A percentile compares a stretch with the other conserved stretches of the same genome.
These are phyloP conservation scores for Eupsittula cactorum DNA, from an alignment of 2,113 vertebrate species.

Conservation along the genomic window DNA sequence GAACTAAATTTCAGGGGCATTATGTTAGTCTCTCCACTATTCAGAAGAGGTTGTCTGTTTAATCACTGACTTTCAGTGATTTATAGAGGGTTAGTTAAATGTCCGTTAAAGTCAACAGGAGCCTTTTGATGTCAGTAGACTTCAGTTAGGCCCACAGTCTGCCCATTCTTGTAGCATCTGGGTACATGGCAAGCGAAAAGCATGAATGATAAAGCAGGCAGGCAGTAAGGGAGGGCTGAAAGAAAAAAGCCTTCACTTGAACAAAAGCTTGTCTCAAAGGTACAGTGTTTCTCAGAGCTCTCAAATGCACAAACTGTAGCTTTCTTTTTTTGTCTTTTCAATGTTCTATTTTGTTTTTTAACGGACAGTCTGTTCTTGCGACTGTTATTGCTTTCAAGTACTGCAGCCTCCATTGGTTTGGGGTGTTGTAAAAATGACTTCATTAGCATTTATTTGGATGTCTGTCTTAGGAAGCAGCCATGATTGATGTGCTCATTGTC, in stretches of 20 bases:
- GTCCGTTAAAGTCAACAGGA: neutral
- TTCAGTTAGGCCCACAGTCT: neutral
- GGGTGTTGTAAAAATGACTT: neutral
- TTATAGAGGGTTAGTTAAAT: neutral
- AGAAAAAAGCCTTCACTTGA: neutral
- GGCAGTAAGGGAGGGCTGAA: neutral
- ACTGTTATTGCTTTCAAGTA: neutral
- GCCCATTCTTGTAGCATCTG: neutral
- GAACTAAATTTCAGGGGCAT: neutral
- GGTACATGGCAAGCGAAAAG: neutral
- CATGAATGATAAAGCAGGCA: neutral
- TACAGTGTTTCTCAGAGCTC: neutral
- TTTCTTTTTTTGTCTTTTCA: slow-evolving; percentile 22
- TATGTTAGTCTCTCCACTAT: neutral
- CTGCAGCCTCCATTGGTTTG: neutral
- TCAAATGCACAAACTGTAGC: slow-evolving; percentile 24
- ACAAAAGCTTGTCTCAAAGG: slow-evolving; percentile 34
- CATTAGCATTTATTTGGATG: slow-evolving; percentile 29
- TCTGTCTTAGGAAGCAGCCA: slow-evolving; percentile 11
- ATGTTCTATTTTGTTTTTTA: neutral
- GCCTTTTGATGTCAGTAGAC: slow-evolving; percentile 22
- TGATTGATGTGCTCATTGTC: slow-evolving; percentile 33
- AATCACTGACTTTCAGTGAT: neutral
- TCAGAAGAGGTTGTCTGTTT: neutral
- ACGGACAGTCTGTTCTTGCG: neutral